Percentiles rank a stretch among this genome's conserved stretches.
Conservation (phyloP, 2,113 vertebrate species). For the Lagenorhynchus albirostris region DNA sequence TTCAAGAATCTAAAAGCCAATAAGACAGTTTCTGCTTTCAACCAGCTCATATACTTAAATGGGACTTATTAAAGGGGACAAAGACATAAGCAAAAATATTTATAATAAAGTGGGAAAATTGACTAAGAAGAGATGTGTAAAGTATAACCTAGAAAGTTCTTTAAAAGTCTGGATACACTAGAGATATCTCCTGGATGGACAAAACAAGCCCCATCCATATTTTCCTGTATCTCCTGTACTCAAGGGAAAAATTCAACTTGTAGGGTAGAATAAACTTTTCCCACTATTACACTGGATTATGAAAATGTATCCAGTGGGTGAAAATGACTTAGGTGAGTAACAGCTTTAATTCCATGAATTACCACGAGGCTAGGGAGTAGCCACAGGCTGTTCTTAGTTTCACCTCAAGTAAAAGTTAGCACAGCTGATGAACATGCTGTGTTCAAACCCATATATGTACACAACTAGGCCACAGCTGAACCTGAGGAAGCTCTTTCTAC, state of each 20-base stretch:
- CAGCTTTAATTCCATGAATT: background rate
- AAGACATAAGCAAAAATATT: background rate
- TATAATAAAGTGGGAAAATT: background rate
- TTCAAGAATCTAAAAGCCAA: background rate
- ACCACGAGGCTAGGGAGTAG: rapidly evolving
- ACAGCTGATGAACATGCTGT: background rate
- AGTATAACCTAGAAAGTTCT: background rate
- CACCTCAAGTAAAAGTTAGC: background rate
- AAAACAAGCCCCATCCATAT: background rate
- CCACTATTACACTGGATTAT: background rate
- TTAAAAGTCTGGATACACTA: background rate
- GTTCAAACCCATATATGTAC: background rate
- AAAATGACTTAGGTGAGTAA: background rate
- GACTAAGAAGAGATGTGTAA: background rate
- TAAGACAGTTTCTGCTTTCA: background rate
- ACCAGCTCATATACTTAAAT: background rate
- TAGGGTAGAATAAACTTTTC: background rate
- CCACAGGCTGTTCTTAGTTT: background rate
- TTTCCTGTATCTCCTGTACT: background rate
- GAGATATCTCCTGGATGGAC: background rate
- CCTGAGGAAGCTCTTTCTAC: background rate
- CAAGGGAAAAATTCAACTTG: background rate
- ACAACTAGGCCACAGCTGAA: background rate
- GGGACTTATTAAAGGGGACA: background rate
- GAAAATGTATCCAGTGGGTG: background rate